These are phyloP conservation scores for Sander lucioperca DNA, from an alignment of 2,113 vertebrate genomes.

Conservation along the genomic window DNA sequence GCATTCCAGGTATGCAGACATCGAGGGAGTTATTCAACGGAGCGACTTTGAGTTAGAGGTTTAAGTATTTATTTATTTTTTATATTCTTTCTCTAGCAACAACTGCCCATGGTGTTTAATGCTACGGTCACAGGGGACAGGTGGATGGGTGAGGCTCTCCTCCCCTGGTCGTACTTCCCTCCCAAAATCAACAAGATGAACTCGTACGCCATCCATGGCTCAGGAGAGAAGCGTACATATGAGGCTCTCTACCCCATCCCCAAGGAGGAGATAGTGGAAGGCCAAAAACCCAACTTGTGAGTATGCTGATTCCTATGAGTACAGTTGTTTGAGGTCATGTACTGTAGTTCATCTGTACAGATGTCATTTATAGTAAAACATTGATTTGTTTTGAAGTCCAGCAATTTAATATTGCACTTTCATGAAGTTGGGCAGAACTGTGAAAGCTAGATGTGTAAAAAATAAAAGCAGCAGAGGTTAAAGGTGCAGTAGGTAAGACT, in stretches of 20 bases:
- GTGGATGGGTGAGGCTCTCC: conserved; percentile 78
- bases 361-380: not conserved
- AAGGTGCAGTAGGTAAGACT: too few relatives aligned
- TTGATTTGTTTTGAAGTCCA: not conserved
- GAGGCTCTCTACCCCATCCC: conserved; percentile 82
- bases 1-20: conserved; percentile 87
- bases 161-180: conserved; percentile 84
- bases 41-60: not conserved
- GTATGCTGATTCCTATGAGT: conserved; percentile 33
- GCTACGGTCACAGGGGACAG: conserved; percentile 61
- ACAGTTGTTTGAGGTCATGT: not conserved
- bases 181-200: conserved; percentile 85
- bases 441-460: not conserved
- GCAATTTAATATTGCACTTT: not conserved
- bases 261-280: conserved; percentile 67
- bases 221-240: conserved; percentile 75
- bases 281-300: conserved; percentile 83
- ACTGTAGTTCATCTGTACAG: not conserved
- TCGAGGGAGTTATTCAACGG: not conserved
- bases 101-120: conserved; percentile 80
- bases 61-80: not conserved
- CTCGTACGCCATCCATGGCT: conserved; percentile 84
- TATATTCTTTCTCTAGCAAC: conserved; percentile 78
- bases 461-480: not conserved
- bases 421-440: not conserved